Percentiles rank a stretch among this genome's conserved stretches.
Evolutionary conservation across 2,888 invertebrate genomes (phyloP).

Genomic region (Trichopria drosophilae): DNA sequence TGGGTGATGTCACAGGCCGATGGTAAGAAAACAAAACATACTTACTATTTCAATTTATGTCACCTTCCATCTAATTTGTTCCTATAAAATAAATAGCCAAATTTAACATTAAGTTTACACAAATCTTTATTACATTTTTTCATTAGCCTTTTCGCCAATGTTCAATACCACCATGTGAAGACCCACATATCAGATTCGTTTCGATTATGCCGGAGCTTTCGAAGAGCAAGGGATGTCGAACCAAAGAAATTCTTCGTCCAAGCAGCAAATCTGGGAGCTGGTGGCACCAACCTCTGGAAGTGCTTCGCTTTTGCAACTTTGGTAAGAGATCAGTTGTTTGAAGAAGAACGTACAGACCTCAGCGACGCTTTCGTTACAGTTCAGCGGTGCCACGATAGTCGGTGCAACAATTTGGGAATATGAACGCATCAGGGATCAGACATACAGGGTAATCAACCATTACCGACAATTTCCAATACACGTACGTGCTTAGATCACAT

Average conservation of each 20-base stretch:
- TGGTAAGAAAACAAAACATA: slow-evolving; percentile 38
- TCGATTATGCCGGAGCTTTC: slow-evolving; percentile 41
- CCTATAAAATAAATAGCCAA: slow-evolving; percentile 6
- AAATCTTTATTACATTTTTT: slow-evolving; percentile 19
- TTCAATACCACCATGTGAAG: slow-evolving; percentile 39
- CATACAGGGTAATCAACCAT: slow-evolving; percentile 40
- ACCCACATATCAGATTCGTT: slow-evolving; percentile 34
- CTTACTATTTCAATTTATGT: slow-evolving; percentile 27
- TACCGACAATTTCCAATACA: slow-evolving; percentile 35
- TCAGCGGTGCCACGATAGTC: slow-evolving; percentile 70
- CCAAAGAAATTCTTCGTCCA: too few species aligned
- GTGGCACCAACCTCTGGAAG: too few species aligned
- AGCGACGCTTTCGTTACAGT: slow-evolving; percentile 62
- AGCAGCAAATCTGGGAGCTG: too few species aligned
- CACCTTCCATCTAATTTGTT: slow-evolving; percentile 7
- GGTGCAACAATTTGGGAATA: slow-evolving; percentile 88
- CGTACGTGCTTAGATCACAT: too few species aligned
- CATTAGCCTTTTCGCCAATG: slow-evolving; percentile 45
- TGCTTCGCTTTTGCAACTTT: too few species aligned
- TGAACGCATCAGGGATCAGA: slow-evolving; percentile 64
- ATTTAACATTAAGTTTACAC: slow-evolving; percentile 16
- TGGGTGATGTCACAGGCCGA: slow-evolving; percentile 39
- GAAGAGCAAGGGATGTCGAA: too few species aligned
- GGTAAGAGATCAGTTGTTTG: slow-evolving; percentile 51
- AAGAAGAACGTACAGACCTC: slow-evolving; percentile 37